A percentile compares a stretch with the other conserved stretches of the same genome.
Conservation (phyloP, 2,888 invertebrate species). For the Himalopsyche kuldschensis region DNA sequence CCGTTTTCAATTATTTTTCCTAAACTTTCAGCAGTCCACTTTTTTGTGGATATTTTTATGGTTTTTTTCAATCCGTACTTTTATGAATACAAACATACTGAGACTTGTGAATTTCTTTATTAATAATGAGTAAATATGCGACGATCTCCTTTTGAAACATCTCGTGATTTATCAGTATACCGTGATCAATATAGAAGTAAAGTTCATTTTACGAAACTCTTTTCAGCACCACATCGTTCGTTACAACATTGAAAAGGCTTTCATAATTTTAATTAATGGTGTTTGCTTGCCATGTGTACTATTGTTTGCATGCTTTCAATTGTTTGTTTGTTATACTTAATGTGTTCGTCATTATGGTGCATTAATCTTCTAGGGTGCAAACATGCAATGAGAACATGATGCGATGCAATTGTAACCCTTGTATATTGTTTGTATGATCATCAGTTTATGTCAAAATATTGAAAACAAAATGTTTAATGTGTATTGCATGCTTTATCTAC, state of each 20-base stretch:
- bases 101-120: no score
- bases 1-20: no score
- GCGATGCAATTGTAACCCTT: neutral
- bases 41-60: no score
- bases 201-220: no score
- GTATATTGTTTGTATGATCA: neutral
- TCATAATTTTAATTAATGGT: neutral
- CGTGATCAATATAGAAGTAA: no score
- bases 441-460: neutral
- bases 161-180: no score
- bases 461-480: neutral
- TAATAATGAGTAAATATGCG: no score
- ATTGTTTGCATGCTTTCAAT: neutral
- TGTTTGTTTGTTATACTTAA: neutral
- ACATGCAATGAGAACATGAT: neutral
- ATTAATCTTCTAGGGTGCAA: neutral
- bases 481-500: neutral
- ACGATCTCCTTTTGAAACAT: no score
- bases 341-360: neutral
- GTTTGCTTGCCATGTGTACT: neutral
- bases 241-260: neutral
- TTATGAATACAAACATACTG: no score
- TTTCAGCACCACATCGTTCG: no score
- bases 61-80: no score
- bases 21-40: no score